A percentile compares a stretch with the other conserved stretches of the same genome.
These are phyloP conservation scores for Myotis myotis DNA, from an alignment of 2,797 vertebrate genomes.

Conservation along the genomic window DNA sequence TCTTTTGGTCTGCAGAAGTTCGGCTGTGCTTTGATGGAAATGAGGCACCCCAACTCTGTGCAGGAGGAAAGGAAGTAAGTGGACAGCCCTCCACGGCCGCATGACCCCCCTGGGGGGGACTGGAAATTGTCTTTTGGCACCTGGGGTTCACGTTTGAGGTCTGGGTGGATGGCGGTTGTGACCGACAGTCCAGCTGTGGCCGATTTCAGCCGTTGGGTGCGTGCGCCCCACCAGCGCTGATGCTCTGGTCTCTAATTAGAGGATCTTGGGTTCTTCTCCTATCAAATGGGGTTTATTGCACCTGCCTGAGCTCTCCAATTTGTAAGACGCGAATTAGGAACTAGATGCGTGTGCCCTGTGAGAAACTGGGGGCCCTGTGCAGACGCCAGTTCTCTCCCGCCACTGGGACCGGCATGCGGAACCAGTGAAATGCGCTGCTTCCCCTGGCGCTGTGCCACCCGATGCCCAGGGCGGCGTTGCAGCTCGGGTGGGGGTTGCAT, in stretches of 20 bases:
- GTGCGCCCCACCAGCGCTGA: not conserved
- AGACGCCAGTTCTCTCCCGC: not conserved
- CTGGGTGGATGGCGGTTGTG: fast-evolving
- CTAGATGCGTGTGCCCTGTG: not conserved
- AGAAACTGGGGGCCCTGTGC: fast-evolving
- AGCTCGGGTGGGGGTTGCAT: not conserved
- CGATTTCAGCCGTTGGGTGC: fast-evolving
- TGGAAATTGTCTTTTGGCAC: not conserved
- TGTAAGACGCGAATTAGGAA: not conserved
- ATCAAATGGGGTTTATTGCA: not conserved
- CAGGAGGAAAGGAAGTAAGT: conserved; percentile 96
- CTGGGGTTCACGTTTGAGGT: not conserved
- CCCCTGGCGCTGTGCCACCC: not conserved
- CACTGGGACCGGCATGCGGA: not conserved
- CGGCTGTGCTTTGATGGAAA: conserved; percentile 95
- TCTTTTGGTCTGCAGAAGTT: conserved; percentile 90
- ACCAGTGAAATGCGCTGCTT: not conserved
- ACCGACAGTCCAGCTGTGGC: not conserved
- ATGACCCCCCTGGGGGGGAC: fast-evolving
- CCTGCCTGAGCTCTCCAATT: not conserved
- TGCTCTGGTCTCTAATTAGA: not conserved
- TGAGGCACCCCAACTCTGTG: conserved; percentile 95
- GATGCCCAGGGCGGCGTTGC: fast-evolving
- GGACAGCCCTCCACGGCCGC: not conserved
- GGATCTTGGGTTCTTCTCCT: not conserved